Evolutionary conservation across 2,113 vertebrate species (phyloP), one percentile per base, ranked within the genome.

Genomic region (Nothobranchius furzeri): DNA sequence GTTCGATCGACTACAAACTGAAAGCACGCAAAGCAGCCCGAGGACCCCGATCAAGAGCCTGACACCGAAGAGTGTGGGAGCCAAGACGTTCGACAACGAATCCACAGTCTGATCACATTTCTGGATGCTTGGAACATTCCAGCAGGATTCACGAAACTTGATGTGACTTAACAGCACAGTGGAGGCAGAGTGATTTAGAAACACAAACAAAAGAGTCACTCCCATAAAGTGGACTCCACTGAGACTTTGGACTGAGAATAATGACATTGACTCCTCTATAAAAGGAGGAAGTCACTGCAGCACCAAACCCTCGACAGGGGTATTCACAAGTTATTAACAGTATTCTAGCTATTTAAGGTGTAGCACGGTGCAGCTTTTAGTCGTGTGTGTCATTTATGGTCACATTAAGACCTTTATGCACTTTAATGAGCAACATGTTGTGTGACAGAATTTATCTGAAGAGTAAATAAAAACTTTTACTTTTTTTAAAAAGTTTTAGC

Each of bases 1-100:
- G 52, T 94, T 94, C 0, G 93, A 96, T 79, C 89, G 89, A 35
- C 78, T 95, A 51, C 88, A 91, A 61, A 83, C 90, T 1, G 95
- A 96, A 68, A 95, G 93, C 88, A 55, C 93, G 46, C 93, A 93
- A n/a, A 94, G 92, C 70, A 94, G 79, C 69, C 83, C 81, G 1
- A 61, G 0, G 1, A n/a, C 35, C 10, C 42, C 48, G 5, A 14
- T 12, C 1, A 81, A 49, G 60, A 66, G 0, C 20, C 25, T 68
- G n/a, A 49, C 86, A 56, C 74, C 94, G 70, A 94, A 91, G 76
- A 79, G 84, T 50, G 78, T 91, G 60, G 95, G 91, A 89, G 64
- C 42, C 63, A 95, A 94, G 85, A 85, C 91, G 82, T 90, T 90
- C 68, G 83, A 93, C 68, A 92, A 70, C 57, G 94, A 96, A 76